A percentile compares a stretch with the other conserved stretches of the same genome.
phyloP scores from a whole-genome alignment of 1,140 invertebrate species.

The Sminthurides bifidus region DNA sequence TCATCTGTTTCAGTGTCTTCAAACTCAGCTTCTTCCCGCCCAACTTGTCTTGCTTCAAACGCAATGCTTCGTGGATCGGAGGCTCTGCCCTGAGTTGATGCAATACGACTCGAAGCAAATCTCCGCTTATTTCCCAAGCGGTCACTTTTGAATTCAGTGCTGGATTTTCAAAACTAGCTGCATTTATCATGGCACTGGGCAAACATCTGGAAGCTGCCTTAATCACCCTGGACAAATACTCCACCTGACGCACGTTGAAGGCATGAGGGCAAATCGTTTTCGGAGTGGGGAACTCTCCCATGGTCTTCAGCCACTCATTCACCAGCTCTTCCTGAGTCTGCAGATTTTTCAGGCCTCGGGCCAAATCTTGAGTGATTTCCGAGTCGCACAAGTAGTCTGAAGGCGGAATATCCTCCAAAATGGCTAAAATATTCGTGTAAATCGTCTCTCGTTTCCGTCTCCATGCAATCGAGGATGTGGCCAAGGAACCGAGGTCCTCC shows the following conservation, averaged over 20 bases:
- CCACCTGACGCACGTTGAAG: slow-evolving; percentile 26
- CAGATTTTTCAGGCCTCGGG: slow-evolving; percentile 6
- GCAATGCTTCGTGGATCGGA: background rate
- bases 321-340: slow-evolving; percentile 28
- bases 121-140: slow-evolving; percentile 30
- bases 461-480: too few relatives aligned
- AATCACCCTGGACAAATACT: slow-evolving; percentile 24
- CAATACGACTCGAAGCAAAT: slow-evolving; percentile 26
- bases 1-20: slow-evolving; percentile 6
- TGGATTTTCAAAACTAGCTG: background rate
- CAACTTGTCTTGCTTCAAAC: background rate
- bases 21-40: slow-evolving; percentile 6
- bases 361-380: slow-evolving; percentile 16
- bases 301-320: slow-evolving; percentile 8
- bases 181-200: slow-evolving; percentile 6
- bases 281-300: slow-evolving; percentile 14
- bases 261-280: slow-evolving; percentile 29
- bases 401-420: slow-evolving; percentile 13
- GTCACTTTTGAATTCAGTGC: slow-evolving; percentile 3
- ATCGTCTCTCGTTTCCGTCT: slow-evolving; percentile 25
- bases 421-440: slow-evolving; percentile 22
- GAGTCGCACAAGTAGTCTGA: slow-evolving; percentile 10
- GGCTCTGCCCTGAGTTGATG: slow-evolving; percentile 29
- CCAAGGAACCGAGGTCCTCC: too few relatives aligned
- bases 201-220: slow-evolving; percentile 7